Evolutionary conservation across 92 coral and sea anemone genomes (phyloP).

Genomic region (Ricordea florida): DNA sequence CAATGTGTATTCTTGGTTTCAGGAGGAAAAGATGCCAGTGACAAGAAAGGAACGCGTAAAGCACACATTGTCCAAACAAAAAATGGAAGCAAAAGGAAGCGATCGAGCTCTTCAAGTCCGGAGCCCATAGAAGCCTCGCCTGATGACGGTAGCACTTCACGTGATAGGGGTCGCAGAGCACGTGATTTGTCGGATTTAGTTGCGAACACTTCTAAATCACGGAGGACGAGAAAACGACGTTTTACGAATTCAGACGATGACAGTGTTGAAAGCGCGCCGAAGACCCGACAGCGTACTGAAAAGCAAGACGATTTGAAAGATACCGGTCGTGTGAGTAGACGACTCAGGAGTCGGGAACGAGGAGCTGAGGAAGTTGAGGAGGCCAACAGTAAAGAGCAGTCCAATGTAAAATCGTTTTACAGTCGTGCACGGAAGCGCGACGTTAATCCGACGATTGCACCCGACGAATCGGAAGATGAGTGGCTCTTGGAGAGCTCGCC

Average conservation of each 20-base stretch:
- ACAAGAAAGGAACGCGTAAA: background rate
- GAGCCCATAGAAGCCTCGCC: background rate
- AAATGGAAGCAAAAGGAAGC: background rate
- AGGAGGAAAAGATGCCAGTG: background rate
- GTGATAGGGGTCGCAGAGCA: background rate
- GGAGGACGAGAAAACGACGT: background rate
- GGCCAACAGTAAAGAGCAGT: background rate
- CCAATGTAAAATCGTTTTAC: conserved; percentile 26
- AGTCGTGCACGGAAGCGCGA: conserved; percentile 7
- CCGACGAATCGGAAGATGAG: background rate
- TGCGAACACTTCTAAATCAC: too few relatives aligned
- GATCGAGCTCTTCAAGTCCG: background rate
- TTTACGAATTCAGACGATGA: background rate
- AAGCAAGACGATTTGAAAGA: too few relatives aligned
- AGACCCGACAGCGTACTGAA: too few relatives aligned
- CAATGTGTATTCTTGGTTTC: too few relatives aligned
- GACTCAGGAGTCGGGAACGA: background rate
- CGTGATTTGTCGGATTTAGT: background rate
- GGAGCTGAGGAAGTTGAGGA: background rate
- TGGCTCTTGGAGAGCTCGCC: background rate
- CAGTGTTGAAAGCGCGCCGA: background rate
- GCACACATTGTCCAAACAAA: background rate
- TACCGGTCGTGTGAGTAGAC: too few relatives aligned
- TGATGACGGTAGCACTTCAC: background rate
- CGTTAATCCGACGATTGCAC: too few relatives aligned